Percentiles rank a stretch among this genome's conserved stretches.
Conservation (phyloP, 2,797 vertebrate genomes). For the Potorous gilbertii region DNA sequence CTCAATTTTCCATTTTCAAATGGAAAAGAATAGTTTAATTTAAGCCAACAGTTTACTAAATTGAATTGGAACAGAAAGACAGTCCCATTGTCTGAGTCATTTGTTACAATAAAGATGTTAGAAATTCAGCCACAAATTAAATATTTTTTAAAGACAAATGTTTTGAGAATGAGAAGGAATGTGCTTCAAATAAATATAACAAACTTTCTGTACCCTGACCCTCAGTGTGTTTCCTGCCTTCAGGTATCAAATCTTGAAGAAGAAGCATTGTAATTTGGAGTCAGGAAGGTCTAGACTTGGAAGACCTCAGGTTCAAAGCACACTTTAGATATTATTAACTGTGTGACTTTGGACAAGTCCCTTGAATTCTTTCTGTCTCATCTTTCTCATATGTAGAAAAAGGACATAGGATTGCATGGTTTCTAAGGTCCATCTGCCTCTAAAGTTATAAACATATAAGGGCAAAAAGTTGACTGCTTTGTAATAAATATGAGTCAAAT, state of each 20-base stretch:
- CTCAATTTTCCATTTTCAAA: background rate
- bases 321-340: background rate
- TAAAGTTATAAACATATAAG: background rate
- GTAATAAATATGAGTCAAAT: background rate
- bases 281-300: background rate
- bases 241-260: background rate
- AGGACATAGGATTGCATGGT: background rate
- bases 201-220: background rate
- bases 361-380: background rate
- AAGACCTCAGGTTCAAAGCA: background rate
- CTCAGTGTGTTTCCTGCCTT: background rate
- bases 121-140: background rate
- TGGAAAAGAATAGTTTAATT: conserved; percentile 2
- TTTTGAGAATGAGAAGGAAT: background rate
- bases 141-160: background rate
- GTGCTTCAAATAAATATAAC: background rate
- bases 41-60: background rate
- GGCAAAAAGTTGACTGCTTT: background rate
- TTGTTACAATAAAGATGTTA: conserved; percentile 1
- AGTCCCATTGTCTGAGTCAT: background rate
- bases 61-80: conserved; percentile 10
- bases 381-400: background rate
- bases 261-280: background rate
- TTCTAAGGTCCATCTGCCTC: background rate
- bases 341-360: background rate